A percentile compares a stretch with the other conserved stretches of the same genome.
phyloP scores from a whole-genome alignment of 2,113 vertebrate genomes.

The Sapajus apella region DNA sequence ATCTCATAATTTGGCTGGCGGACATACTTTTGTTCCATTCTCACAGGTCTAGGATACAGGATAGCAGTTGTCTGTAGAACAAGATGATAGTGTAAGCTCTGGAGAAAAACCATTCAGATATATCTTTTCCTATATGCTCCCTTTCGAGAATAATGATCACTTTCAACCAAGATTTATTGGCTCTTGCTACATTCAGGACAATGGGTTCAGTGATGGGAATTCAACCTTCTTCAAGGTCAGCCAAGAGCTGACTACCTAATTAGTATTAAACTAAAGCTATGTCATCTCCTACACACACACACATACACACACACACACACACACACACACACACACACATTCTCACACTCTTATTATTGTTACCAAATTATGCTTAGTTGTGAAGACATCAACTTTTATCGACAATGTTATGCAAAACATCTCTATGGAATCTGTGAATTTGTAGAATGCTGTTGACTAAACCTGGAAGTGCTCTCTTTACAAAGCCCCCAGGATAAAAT shows the following conservation, averaged over 20 bases:
- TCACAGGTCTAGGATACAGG: neutral
- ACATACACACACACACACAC: neutral
- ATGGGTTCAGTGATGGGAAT: neutral
- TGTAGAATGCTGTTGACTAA: neutral
- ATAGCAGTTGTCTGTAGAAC: neutral
- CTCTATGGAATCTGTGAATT: neutral
- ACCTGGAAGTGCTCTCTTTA: neutral
- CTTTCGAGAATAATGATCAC: neutral
- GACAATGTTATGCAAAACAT: neutral
- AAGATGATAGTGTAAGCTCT: neutral
- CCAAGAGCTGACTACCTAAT: neutral
- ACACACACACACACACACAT: neutral
- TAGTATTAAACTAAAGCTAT: neutral
- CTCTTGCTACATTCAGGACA: neutral
- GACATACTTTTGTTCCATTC: neutral
- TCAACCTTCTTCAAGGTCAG: neutral
- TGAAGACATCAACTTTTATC: slow-evolving; percentile 11
- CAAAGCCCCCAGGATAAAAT: slow-evolving; percentile 13
- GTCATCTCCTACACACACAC: neutral
- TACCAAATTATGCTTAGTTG: neutral
- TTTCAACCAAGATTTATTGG: neutral
- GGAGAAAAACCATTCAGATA: neutral
- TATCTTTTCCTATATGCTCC: neutral
- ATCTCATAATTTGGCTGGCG: neutral
- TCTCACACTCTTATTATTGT: neutral